Base-by-base conservation (phyloP, 2,113 vertebrate genomes). In the Pachycephala philippinensis region DNA sequence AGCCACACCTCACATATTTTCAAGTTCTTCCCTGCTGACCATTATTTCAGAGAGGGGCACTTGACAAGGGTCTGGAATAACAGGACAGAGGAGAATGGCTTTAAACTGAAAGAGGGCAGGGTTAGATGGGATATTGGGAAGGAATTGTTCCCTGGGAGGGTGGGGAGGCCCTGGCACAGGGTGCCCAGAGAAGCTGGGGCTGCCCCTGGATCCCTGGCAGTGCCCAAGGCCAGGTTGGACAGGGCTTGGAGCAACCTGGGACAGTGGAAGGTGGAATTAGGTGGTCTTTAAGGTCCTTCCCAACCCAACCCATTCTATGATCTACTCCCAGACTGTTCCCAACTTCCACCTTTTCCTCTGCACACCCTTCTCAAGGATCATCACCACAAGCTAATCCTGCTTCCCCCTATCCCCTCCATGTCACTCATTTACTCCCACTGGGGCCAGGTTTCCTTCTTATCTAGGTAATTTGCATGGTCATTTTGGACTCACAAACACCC, bases 151-250 rank as follows among this genome's bases (percentile, higher is more conserved):
- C 3, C 68, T 64, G 23, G 0, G 28, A 84, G 40, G n/a, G 23
- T 47, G 40, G 35, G 2, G 0, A 22, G 7, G 12, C 20, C 16
- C 60, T 75, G 83, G 60, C 70, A 66, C 42, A 75, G 81, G 24
- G 17, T 33, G 47, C 57, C 47, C 68, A 84, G 59, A 65, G 82
- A 0, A 74, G 50, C 49, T 47, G 49, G 8, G 59, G 42, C 30
- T 75, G 82, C 8, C 40, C 69, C 40, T 45, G 57, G 47, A 74
- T 47, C 40, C 50, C 82, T 49, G 60, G 23, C 0, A 56, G 8
- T 20, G 15, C 0, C 70, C 69, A 56, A 49, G 50, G 23, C 23
- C 50, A 75, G 50, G 28, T 0, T n/a, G 69, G 35, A n/a, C 0
- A 0, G 42, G 13, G 13, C 19, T 75, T n/a, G 50, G n/a, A 40